A percentile compares a stretch with the other conserved stretches of the same genome.
Conservation (phyloP, 2,888 invertebrate genomes). For the Diarsia dahlii region DNA sequence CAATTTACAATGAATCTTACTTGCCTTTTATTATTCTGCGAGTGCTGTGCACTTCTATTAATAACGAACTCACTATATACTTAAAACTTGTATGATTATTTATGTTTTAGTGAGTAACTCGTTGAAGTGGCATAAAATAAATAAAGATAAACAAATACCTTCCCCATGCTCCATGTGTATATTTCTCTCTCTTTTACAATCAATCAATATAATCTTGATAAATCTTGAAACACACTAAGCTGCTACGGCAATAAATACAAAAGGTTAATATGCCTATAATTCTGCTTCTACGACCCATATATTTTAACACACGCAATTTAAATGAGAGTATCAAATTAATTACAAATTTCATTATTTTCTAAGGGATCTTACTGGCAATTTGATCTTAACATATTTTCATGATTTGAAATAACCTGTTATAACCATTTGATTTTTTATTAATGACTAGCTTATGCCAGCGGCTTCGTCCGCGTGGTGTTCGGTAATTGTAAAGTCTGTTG, state of each 20-base stretch:
- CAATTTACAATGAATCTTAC: too few species aligned
- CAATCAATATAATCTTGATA: conserved; percentile 13
- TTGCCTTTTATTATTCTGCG: too few species aligned
- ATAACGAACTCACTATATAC: too few species aligned
- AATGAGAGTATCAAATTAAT: conserved; percentile 22
- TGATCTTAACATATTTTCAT: conserved; percentile 15
- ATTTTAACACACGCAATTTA: conserved; percentile 43
- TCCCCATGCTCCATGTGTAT: background rate
- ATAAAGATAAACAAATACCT: background rate
- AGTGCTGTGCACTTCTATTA: too few species aligned
- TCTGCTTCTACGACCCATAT: conserved; percentile 37
- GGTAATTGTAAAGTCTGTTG: too few species aligned
- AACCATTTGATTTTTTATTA: background rate
- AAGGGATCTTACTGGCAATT: background rate
- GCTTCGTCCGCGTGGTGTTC: too few species aligned
- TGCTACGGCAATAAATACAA: conserved; percentile 20
- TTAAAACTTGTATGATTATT: too few species aligned
- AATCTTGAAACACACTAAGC: background rate
- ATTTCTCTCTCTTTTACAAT: background rate
- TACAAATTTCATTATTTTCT: conserved; percentile 33
- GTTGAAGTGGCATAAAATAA: too few species aligned
- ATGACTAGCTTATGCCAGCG: background rate
- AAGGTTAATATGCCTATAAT: conserved; percentile 46
- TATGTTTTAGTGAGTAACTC: too few species aligned
- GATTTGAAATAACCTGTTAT: conserved; percentile 1